Base-by-base conservation (phyloP, 2,113 vertebrate genomes). In the Platichthys stellatus region DNA sequence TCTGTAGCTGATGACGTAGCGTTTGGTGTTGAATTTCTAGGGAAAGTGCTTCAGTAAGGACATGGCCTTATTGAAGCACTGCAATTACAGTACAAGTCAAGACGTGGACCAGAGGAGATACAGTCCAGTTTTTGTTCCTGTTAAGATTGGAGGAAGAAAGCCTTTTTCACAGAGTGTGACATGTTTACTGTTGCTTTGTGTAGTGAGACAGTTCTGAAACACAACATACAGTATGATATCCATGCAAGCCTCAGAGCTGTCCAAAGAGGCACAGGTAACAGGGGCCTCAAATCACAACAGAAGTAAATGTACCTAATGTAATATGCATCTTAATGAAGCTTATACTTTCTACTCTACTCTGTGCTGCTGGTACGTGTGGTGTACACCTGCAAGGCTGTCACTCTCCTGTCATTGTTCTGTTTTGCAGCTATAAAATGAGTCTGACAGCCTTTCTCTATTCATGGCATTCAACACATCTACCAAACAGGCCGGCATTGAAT, bases 331-430 rank as follows among this genome's bases (percentile, higher is more conserved):
- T 21, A 43, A 24, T 62, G 63, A 83, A 61, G 63, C 59, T 60
- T 65, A 13, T 59, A 13, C 9, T 31, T 45, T 75, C 43, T 71
- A 65, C 62, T 59, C 61, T 24, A 77, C 69, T 69, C 68, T 72
- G 35, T 61, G 40, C 79, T 86, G 74, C 73, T 74, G 63, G 77
- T 69, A 64, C 71, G 79, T 86, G 78, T 82, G 82, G 31, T 71
- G 64, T 76, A 23, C 58, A 85, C 70, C 75, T 69, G 60, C 59
- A 57, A 69, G 68, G 65, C 68, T 80, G 61, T 65, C 40, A 23
- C 65, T 79, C 69, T 82, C 80, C 73, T 82, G 59, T 78, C 78
- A 77, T 72, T 80, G 53, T 80, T 84, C 60, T 82, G 65, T 68
- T 59, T 53, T 14, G 72, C 47, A 78, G 70, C 64, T 76, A 81